Percentiles rank a stretch among this genome's conserved stretches.
Conservation (phyloP, 1,140 invertebrate species). For the Drosophila micromelanica region DNA sequence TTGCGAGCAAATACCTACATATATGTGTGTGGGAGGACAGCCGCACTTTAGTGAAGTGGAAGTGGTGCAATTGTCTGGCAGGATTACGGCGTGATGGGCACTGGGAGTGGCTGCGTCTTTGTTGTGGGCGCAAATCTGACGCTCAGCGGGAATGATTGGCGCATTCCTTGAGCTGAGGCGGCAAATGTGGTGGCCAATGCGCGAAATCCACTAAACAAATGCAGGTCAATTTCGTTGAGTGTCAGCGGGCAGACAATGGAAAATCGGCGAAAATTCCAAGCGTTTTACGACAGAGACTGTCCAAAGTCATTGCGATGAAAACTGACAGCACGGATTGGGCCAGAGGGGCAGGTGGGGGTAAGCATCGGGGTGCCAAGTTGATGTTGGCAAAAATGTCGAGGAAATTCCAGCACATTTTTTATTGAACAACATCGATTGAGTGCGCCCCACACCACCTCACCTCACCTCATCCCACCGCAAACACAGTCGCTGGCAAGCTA, state of each 20-base stretch:
- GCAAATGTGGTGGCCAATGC: constrained; percentile 2
- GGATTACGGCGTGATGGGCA: not conserved
- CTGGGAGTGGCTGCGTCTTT: not conserved
- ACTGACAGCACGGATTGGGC: not conserved
- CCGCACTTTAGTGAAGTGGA: not conserved
- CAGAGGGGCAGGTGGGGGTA: no score
- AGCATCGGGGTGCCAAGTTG: constrained; percentile 17
- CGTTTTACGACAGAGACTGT: constrained; percentile 53
- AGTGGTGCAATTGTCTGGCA: not conserved
- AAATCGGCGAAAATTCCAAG: constrained; percentile 66
- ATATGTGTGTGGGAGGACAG: not conserved
- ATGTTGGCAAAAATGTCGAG: constrained; percentile 58
- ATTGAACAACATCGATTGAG: constrained; percentile 75
- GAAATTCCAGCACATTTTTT: constrained; percentile 72
- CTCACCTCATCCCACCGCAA: no score
- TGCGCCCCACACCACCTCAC: constrained; percentile 7
- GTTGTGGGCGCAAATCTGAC: not conserved
- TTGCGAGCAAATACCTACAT: not conserved
- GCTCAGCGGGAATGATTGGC: constrained; percentile 41
- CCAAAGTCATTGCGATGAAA: constrained; percentile 38
- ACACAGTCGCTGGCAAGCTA: constrained; percentile 41
- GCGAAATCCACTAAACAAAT: constrained; percentile 52
- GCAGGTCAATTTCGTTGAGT: constrained; percentile 58
- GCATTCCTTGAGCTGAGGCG: constrained; percentile 41
- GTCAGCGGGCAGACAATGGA: constrained; percentile 29